Percentiles rank a stretch among this genome's conserved stretches.
Conservation (phyloP, 2,888 invertebrate genomes). For the Melangyna quadrimaculata region DNA sequence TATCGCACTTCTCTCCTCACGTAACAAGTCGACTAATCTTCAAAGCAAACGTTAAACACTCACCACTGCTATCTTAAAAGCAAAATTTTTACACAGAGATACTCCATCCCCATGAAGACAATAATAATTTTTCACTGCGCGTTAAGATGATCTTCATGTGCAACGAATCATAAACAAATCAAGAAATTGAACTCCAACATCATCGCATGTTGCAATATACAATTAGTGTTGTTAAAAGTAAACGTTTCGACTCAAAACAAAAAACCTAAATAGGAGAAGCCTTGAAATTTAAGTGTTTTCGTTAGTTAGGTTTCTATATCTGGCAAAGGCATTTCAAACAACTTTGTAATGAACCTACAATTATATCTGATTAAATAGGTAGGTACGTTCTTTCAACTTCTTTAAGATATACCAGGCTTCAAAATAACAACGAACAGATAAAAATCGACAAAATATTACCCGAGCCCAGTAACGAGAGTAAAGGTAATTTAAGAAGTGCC, state of each 20-base stretch:
- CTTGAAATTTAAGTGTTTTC: constrained; percentile 34
- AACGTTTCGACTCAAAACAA: not conserved
- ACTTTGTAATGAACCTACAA: constrained; percentile 48
- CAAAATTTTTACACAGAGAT: not conserved
- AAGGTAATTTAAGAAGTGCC: constrained; percentile 12
- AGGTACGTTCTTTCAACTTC: not conserved
- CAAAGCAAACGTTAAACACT: constrained; percentile 13
- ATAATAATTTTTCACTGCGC: constrained; percentile 10
- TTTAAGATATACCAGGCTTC: not conserved
- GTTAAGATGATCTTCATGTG: constrained; percentile 12
- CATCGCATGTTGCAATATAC: constrained; percentile 11
- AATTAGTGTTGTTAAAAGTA: constrained; percentile 18
- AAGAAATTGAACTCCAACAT: constrained; percentile 1
- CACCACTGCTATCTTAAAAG: constrained; percentile 17
- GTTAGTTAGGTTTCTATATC: constrained; percentile 3
- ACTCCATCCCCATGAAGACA: constrained; percentile 1
- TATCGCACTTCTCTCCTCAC: not conserved
- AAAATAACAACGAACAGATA: constrained; percentile 14
- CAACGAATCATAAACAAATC: constrained; percentile 19
- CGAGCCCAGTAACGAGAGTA: not conserved
- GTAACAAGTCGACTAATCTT: not conserved
- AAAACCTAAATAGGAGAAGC: not conserved
- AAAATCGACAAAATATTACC: constrained; percentile 2
- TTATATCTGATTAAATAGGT: constrained; percentile 55
- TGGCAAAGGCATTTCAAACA: constrained; percentile 22